A percentile compares a stretch with the other conserved stretches of the same genome.
Evolutionary conservation across 2,113 vertebrate genomes (phyloP).

Genomic region (Ciconia stormi): DNA sequence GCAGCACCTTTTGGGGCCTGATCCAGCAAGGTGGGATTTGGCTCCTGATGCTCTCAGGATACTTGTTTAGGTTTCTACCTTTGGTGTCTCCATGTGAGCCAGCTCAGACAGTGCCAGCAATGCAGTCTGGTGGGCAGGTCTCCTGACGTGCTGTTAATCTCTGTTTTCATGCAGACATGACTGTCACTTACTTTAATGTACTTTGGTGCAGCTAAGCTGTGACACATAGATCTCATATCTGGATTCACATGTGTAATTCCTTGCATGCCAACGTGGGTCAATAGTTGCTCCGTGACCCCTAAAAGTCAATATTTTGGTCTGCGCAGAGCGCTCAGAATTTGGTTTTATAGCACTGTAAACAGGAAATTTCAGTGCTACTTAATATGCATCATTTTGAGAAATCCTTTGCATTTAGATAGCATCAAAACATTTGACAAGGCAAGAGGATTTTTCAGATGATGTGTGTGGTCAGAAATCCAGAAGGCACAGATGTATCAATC

Average conservation of each 20-base stretch:
- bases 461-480: not conserved
- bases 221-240: not conserved
- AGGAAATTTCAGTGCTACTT: constrained; percentile 14
- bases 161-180: not conserved
- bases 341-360: not conserved
- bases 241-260: constrained; percentile 9
- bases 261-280: constrained; percentile 9
- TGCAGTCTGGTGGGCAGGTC: not conserved
- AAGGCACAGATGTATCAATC: not conserved
- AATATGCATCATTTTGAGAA: not conserved
- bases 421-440: not conserved
- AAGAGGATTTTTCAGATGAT: not conserved
- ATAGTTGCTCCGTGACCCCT: constrained; percentile 8
- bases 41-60: not conserved
- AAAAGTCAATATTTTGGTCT: constrained; percentile 42
- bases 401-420: not conserved
- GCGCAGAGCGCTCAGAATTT: not conserved
- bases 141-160: not conserved
- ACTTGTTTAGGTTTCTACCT: not conserved
- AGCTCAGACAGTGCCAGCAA: not conserved
- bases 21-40: not conserved
- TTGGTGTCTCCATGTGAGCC: not conserved
- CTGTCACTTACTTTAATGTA: not conserved
- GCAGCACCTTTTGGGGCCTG: not conserved
- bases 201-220: not conserved